Conservation (phyloP, 2,888 invertebrate species). For the Harpalus rufipes region DNA sequence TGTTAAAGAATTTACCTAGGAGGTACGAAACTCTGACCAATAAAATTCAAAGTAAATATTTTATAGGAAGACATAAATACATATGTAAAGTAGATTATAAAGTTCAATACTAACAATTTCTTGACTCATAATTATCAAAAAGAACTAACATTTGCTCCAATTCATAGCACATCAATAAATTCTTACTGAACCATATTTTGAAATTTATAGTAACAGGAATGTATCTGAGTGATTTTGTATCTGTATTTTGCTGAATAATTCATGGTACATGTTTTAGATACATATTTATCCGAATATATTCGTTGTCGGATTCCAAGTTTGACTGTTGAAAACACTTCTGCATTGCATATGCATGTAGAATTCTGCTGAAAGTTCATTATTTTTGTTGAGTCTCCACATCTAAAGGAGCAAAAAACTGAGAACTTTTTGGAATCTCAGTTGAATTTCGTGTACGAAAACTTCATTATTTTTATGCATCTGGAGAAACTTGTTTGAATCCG, state of each 20-base stretch:
- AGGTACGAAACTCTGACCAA: too few species aligned
- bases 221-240: not conserved
- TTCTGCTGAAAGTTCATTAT: slow-evolving; percentile 25
- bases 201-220: not conserved
- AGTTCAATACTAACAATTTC: too few species aligned
- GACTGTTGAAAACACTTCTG: not conserved
- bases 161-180: not conserved
- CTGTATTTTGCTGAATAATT: not conserved
- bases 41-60: too few species aligned
- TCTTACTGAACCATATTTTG: not conserved
- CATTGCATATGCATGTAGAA: slow-evolving; percentile 5
- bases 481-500: slow-evolving; percentile 20
- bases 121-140: too few species aligned
- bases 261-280: not conserved
- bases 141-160: too few species aligned
- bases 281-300: not conserved
- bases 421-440: slow-evolving; percentile 34
- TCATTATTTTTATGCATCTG: slow-evolving; percentile 45
- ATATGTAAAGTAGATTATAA: too few species aligned
- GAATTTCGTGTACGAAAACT: slow-evolving; percentile 43
- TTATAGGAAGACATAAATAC: too few species aligned
- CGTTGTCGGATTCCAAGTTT: not conserved
- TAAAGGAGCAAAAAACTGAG: slow-evolving; percentile 20
- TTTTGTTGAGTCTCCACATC: slow-evolving; percentile 21
- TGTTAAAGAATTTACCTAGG: too few species aligned